A percentile compares a stretch with the other conserved stretches of the same genome.
These are phyloP conservation scores for Halcyon badia DNA, from an alignment of 2,797 vertebrate genomes.

Conservation along the genomic window DNA sequence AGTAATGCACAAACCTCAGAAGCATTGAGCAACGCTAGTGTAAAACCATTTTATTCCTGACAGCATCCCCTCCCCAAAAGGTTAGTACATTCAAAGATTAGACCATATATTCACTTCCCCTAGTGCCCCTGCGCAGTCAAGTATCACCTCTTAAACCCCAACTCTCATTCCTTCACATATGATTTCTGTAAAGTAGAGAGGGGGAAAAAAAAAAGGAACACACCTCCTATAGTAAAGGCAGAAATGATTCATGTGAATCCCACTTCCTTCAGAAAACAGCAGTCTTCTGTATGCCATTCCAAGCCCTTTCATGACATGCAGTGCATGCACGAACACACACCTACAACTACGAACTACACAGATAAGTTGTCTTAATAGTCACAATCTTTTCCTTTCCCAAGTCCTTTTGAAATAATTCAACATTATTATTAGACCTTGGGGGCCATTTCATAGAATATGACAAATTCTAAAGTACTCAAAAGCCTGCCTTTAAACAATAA, in stretches of 20 bases:
- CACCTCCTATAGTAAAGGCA: not conserved
- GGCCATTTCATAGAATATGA: not conserved
- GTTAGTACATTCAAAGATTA: not conserved
- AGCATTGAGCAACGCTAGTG: not conserved
- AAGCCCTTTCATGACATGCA: not conserved
- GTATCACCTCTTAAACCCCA: not conserved
- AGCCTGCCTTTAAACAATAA: not conserved
- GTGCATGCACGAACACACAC: accelerated
- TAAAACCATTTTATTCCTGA: not conserved
- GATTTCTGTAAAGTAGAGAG: not conserved
- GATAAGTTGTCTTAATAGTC: not conserved
- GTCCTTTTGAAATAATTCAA: not conserved
- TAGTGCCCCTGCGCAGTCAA: not conserved
- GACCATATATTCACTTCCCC: not conserved
- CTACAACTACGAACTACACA: not conserved
- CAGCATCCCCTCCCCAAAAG: not conserved
- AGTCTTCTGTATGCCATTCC: not conserved
- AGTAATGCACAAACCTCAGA: not conserved
- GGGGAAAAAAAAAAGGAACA: not conserved
- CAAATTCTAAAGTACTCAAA: not conserved
- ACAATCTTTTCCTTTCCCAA: not conserved
- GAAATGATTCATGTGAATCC: not conserved
- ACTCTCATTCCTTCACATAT: not conserved
- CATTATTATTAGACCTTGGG: not conserved
- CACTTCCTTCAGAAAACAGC: not conserved